Evolutionary conservation across 1,140 invertebrate genomes (phyloP), one percentile per base, ranked within the genome.

Genomic region (Drosophila grimshawi): DNA sequence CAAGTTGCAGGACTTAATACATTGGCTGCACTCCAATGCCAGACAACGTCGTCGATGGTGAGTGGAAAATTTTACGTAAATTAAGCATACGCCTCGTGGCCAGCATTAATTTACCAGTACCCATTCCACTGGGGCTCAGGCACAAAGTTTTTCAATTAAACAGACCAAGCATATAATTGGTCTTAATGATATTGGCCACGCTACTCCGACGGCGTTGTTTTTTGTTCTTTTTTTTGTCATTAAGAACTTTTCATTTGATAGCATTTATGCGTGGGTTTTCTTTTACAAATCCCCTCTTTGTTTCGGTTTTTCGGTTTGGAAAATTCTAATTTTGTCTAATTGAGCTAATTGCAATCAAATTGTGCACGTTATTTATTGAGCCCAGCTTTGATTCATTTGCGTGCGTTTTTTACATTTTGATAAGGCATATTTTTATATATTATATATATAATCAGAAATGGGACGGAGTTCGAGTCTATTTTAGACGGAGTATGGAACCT

Each of bases 1-100:
- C 0, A 91, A 86, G 75, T 60, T 91, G 27, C 86, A 82, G 64
- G 90, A 91, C 33, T 70, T 91, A 4, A 77, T 85, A 19, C 77
- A 68, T 29, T 91, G 76, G 76, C 49, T 91, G 55, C 89, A 91
- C 41, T 62, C 82, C 43, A 86, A 71, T 70, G 76, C 89, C 45
- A 73, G 61, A 27, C 78, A 78, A 29, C 73, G 79, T 5, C 62
- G 75, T 46, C 88, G 79, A 51, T 53, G 69, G 89, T 91, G 60
- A 78, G 83, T 35, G 7, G 5, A 10, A 10, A 4, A 5, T 37
- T 32, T 3, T 8, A 7, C 5, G 3, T 33, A 56, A 27, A 67
- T 82, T 35, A 76, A 66, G 60, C 67, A 80, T 80, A 77, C 81
- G 77, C 64, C 29, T 5, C 35, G 39, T 65, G 72, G 30, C 19